Percentiles rank a stretch among this genome's conserved stretches.
phyloP scores from a whole-genome alignment of 2,113 vertebrate genomes.

The Strix aluco region DNA sequence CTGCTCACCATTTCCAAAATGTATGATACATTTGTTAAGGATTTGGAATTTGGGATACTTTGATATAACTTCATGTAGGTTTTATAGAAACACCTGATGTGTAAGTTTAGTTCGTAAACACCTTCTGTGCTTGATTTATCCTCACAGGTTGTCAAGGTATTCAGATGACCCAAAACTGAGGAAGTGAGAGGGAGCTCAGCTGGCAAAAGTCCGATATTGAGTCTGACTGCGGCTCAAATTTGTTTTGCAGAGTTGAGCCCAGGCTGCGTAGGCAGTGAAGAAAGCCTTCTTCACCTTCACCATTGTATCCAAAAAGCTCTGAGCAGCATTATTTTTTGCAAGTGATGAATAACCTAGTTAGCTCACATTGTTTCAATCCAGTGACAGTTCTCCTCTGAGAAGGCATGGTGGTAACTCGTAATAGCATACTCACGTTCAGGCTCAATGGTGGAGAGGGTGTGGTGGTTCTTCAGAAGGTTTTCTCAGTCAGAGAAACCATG shows the following conservation, averaged over 20 bases:
- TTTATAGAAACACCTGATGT: slow-evolving; percentile 57
- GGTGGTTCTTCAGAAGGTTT: neutral
- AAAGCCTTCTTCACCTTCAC: slow-evolving; percentile 46
- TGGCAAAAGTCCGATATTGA: slow-evolving; percentile 65
- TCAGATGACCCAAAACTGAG: slow-evolving; percentile 62
- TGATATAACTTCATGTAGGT: slow-evolving; percentile 4
- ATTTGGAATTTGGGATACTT: slow-evolving; percentile 44
- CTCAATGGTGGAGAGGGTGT: neutral
- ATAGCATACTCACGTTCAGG: neutral
- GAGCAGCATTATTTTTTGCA: slow-evolving; percentile 10
- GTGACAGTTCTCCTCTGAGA: neutral
- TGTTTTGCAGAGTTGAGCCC: slow-evolving; percentile 51
- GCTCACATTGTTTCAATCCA: neutral
- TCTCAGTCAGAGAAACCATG: neutral
- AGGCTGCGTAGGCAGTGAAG: slow-evolving; percentile 51
- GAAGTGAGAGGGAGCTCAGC: slow-evolving; percentile 65
- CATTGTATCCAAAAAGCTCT: slow-evolving; percentile 38
- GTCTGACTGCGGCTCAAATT: slow-evolving; percentile 54
- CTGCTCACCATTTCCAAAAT: slow-evolving; percentile 5
- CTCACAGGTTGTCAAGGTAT: slow-evolving; percentile 66
- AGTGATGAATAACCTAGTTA: slow-evolving; percentile 59
- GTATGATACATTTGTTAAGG: slow-evolving; percentile 22
- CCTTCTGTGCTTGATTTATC: slow-evolving; percentile 69
- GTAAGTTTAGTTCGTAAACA: slow-evolving; percentile 59
- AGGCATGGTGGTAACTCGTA: neutral